A percentile compares a stretch with the other conserved stretches of the same genome.
phyloP scores from a whole-genome alignment of 2,888 invertebrate genomes.

The Physocephala rufipes region DNA sequence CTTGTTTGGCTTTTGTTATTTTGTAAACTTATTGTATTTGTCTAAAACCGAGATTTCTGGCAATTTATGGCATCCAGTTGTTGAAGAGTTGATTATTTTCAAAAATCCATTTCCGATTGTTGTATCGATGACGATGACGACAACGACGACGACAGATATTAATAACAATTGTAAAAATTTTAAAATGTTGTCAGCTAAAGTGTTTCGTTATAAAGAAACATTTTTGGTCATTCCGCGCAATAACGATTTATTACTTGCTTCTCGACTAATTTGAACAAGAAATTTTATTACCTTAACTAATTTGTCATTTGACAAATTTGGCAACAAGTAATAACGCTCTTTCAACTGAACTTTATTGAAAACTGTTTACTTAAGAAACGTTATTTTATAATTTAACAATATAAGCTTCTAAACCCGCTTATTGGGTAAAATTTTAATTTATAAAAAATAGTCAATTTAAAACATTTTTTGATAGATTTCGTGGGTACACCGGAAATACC shows the following conservation, averaged over 20 bases:
- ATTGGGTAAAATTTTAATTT: too few relatives aligned
- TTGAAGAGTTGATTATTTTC: background rate
- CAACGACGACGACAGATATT: background rate
- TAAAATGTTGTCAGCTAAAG: conserved; percentile 10
- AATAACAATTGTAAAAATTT: background rate
- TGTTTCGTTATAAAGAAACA: background rate
- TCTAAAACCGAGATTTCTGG: conserved; percentile 9
- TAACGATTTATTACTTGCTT: conserved; percentile 14
- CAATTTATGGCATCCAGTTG: conserved; percentile 18
- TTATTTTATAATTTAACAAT: too few relatives aligned
- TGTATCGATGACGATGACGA: too few relatives aligned
- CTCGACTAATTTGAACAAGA: too few relatives aligned
- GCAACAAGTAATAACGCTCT: background rate
- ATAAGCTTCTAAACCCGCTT: too few relatives aligned
- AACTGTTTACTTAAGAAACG: too few relatives aligned
- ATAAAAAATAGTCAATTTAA: too few relatives aligned
- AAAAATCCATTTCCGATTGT: background rate
- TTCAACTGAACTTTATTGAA: too few relatives aligned
- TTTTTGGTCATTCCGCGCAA: background rate
- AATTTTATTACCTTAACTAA: too few relatives aligned
- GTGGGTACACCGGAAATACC: too few relatives aligned
- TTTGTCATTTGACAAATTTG: conserved; percentile 14
- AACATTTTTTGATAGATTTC: too few relatives aligned
- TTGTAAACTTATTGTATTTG: conserved; percentile 15
- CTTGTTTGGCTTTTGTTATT: too few relatives aligned